Evolutionary conservation across 2,797 vertebrate species (phyloP).

Genomic region (Danio kyathit): DNA sequence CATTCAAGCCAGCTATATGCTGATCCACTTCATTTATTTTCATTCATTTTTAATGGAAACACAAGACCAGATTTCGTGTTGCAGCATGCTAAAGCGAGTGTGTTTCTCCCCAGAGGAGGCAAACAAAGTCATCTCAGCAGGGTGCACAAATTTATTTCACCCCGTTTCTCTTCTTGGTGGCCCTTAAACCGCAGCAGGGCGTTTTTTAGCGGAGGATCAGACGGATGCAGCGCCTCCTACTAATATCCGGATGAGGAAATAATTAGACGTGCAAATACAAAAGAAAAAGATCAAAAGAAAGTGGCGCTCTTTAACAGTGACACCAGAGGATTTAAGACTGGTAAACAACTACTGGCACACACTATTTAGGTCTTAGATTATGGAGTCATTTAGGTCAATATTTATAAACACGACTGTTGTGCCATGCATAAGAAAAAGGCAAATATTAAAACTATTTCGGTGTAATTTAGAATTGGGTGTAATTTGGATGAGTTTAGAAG

Average conservation of each 20-base stretch:
- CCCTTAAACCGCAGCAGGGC: conserved; percentile 18
- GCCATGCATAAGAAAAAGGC: too few relatives aligned
- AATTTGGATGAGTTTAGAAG: too few relatives aligned
- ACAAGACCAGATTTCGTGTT: conserved; percentile 21
- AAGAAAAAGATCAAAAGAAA: conserved; percentile 15
- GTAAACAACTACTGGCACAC: background rate
- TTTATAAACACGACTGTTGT: too few relatives aligned
- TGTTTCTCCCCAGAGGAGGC: conserved; percentile 17
- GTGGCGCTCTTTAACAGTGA: background rate
- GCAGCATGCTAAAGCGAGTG: conserved; percentile 1
- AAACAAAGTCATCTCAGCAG: conserved; percentile 29
- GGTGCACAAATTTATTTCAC: conserved; percentile 33
- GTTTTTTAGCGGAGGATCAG: conserved; percentile 12
- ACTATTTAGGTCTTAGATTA: background rate
- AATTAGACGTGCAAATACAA: conserved; percentile 9
- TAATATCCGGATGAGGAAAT: background rate
- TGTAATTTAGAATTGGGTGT: too few relatives aligned
- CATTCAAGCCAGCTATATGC: conserved; percentile 41
- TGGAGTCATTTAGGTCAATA: background rate
- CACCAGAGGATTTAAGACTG: background rate
- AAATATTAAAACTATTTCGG: too few relatives aligned
- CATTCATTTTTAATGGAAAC: conserved; percentile 56
- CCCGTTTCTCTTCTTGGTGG: conserved; percentile 13
- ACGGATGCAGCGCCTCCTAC: background rate
- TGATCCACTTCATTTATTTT: conserved; percentile 50